These are phyloP conservation scores for Orius laevigatus DNA, from an alignment of 1,140 invertebrate species.

Conservation along the genomic window DNA sequence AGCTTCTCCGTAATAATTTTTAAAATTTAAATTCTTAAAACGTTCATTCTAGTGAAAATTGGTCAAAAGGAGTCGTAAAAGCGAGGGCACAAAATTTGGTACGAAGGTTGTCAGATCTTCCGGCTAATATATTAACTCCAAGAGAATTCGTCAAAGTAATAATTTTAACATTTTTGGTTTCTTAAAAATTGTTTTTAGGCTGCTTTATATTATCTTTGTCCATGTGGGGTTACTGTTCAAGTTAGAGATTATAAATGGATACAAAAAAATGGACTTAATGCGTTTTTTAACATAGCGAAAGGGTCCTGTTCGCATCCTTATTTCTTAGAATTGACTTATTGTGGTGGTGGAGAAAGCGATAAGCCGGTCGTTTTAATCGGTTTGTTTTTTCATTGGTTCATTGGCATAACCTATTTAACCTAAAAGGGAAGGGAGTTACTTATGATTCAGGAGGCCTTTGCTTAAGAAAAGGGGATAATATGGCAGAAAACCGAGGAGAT, in stretches of 20 bases:
- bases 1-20: no score
- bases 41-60: constrained; percentile 24
- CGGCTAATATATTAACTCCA: constrained; percentile 75
- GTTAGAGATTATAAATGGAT: constrained; percentile 34
- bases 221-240: constrained; percentile 23
- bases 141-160: constrained; percentile 50
- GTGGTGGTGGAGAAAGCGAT: constrained; percentile 21
- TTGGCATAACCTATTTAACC: no score
- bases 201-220: constrained; percentile 20
- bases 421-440: constrained; percentile 54
- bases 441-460: constrained; percentile 81
- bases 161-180: no score
- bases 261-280: constrained; percentile 33
- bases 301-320: constrained; percentile 35
- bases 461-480: constrained; percentile 51
- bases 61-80: constrained; percentile 53
- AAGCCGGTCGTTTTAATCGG: constrained; percentile 27
- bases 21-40: no score
- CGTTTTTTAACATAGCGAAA: constrained; percentile 33
- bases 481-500: constrained; percentile 73
- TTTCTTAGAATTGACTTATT: constrained; percentile 33
- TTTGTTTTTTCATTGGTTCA: constrained; percentile 12
- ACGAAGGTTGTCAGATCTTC: constrained; percentile 57
- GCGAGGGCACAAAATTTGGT: constrained; percentile 75
- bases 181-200: constrained; percentile 6